Percentiles rank a stretch among this genome's conserved stretches.
Evolutionary conservation across 1,140 invertebrate genomes (phyloP).

Genomic region (Drosophila ercepeae): DNA sequence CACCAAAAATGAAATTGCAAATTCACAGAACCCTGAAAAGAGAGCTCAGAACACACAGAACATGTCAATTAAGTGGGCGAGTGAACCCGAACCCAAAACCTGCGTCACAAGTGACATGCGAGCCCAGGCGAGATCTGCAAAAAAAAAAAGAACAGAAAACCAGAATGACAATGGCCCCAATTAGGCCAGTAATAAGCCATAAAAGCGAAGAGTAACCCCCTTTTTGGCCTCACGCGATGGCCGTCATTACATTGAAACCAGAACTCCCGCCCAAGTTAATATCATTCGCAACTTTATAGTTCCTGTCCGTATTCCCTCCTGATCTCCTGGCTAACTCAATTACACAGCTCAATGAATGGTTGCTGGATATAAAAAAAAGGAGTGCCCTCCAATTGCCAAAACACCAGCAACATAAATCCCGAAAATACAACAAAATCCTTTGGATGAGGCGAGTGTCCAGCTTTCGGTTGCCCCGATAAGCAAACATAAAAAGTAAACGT

Average conservation of each 20-base stretch:
- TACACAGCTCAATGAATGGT: constrained; percentile 69
- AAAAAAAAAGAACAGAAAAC: no score
- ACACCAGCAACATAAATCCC: constrained; percentile 62
- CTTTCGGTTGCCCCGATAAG: constrained; percentile 73
- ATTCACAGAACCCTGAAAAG: background rate
- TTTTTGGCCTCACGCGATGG: constrained; percentile 61
- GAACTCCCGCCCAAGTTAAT: constrained; percentile 13
- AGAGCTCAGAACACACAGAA: constrained; percentile 3
- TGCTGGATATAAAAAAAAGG: constrained; percentile 27
- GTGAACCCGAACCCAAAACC: constrained; percentile 52
- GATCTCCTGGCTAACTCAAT: constrained; percentile 61
- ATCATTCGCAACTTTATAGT: constrained; percentile 25
- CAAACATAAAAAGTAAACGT: constrained; percentile 79
- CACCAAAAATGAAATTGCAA: constrained; percentile 51
- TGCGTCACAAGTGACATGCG: constrained; percentile 60
- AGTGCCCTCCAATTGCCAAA: constrained; percentile 64
- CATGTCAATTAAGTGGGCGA: constrained; percentile 75
- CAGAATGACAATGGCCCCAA: constrained; percentile 75
- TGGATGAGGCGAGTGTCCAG: constrained; percentile 67
- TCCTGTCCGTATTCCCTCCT: constrained; percentile 4
- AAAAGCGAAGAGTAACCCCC: constrained; percentile 44
- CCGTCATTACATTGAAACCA: constrained; percentile 44
- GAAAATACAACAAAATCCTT: constrained; percentile 53
- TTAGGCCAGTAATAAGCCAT: constrained; percentile 76
- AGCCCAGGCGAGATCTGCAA: constrained; percentile 43